Evolutionary conservation across 2,888 invertebrate species (phyloP), one percentile per base, ranked within the genome.

Genomic region (Caenorhabditis sp.): DNA sequence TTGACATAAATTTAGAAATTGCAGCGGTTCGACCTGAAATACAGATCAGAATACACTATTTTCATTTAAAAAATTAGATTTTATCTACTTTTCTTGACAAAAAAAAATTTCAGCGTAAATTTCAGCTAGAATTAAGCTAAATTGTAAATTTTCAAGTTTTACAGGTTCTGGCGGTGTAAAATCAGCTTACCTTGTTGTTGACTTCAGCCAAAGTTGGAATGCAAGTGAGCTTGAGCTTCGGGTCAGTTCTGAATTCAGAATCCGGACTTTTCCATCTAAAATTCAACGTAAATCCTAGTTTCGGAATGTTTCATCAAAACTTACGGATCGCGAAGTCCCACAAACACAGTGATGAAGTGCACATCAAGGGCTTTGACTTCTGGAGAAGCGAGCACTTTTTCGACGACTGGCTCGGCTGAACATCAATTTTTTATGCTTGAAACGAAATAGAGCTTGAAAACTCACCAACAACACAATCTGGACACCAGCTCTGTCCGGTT

Each of bases 401-500:
- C 75, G 38, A 83, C 67, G n/a, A 78, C 67, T 10, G 81, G 81
- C 26, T 83, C 82, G 27, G 82, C 82, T 80, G 61, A n/a, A n/a
- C n/a, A n/a, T n/a, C n/a, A n/a, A n/a, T n/a, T n/a, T n/a, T n/a
- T n/a, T n/a, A 23, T 20, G n/a, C 2, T 1, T 14, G 23, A 36
- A 49, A 36, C 20, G 20, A 26, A 50, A 59, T 38, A 7, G 8
- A 23, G 23, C n/a, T 17, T 52, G 14, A 21, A 43, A 20, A 8
- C 59, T 31, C 23, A 69, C 65, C 70, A n/a, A 60, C 59, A 17
- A 80, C 83, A 70, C 84, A 84, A 70, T 84, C 84, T 36, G 84
- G 83, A 57, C 84, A 84, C 84, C 84, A 84, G 59, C 79, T 81
- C 43, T 75, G 57, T 27, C 83, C 83, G 4, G 79, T 77, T 8